Base-by-base conservation (phyloP, 2,113 vertebrate genomes). In the Peucedramus taeniatus region DNA sequence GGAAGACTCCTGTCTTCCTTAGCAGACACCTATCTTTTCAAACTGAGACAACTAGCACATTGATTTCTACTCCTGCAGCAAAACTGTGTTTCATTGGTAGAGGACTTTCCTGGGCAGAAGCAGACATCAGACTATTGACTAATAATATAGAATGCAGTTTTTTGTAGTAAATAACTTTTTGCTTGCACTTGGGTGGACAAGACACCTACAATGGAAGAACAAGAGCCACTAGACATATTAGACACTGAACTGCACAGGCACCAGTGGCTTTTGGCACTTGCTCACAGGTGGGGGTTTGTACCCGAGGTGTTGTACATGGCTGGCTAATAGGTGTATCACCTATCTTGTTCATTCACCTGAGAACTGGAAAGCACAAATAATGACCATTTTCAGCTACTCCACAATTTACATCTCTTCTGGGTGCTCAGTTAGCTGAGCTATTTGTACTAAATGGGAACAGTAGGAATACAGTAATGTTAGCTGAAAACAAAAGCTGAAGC, bases 241-340 rank as follows among this genome's bases (percentile, higher is more conserved):
- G 1, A 1, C 40, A 20, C 31, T 49, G 21, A 91, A n/a, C 35
- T 37, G 21, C 15, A 3, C 17, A 11, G 65, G n/a, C 51, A 56
- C 5, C 23, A 3, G 1, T 39, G 51, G 35, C 47, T 77, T 39
- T 70, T 50, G 68, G 42, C 56, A 11, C 30, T 59, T 59, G 27
- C 54, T 77, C 70, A 64, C 30, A 51, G 16, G 7, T 19, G 27
- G 40, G 35, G 14, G 7, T 30, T 70, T 57, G 37, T 33, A 20
- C 15, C 18, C 0, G 0, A 59, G 71, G 5, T 0, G 14, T 10
- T 61, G 37, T 50, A 30, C 15, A 5, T 3, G 4, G 44, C 40
- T 79, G 59, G 10, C 20, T 50, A 11, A 23, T 49, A n/a, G n/a
- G n/a, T n/a, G n/a, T n/a, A 49, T 33, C 59, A 71, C 24, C 24